Conservation (phyloP, 2,113 vertebrate genomes). For the Actenoides hombroni region DNA sequence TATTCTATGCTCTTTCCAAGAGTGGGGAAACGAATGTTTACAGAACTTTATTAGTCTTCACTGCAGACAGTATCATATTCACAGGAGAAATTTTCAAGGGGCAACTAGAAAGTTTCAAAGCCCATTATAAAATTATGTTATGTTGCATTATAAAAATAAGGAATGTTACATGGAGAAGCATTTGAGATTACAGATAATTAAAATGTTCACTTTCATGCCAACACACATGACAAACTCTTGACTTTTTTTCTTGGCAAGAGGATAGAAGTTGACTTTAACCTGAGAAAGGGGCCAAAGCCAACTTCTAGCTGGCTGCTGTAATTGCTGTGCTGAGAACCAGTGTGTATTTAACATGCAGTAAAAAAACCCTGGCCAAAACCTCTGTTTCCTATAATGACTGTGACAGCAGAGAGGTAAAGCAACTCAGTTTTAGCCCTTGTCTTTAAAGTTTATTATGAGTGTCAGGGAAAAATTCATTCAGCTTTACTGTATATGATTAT, state of each 20-base stretch:
- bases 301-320: background rate
- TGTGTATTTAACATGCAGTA: background rate
- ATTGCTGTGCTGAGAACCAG: background rate
- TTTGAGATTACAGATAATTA: background rate
- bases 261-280: background rate
- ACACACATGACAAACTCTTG: background rate
- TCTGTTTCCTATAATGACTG: background rate
- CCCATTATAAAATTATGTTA: background rate
- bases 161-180: background rate
- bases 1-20: background rate
- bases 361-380: background rate
- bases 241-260: background rate
- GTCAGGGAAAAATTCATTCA: background rate
- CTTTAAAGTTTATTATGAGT: background rate
- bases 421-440: background rate
- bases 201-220: background rate
- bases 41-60: background rate
- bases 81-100: background rate
- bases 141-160: background rate
- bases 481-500: background rate
- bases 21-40: background rate
- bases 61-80: background rate
- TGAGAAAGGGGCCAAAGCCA: background rate
- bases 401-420: background rate
- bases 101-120: background rate